Evolutionary conservation across 2,888 invertebrate species (phyloP).

Genomic region (Perizoma affinitatum): DNA sequence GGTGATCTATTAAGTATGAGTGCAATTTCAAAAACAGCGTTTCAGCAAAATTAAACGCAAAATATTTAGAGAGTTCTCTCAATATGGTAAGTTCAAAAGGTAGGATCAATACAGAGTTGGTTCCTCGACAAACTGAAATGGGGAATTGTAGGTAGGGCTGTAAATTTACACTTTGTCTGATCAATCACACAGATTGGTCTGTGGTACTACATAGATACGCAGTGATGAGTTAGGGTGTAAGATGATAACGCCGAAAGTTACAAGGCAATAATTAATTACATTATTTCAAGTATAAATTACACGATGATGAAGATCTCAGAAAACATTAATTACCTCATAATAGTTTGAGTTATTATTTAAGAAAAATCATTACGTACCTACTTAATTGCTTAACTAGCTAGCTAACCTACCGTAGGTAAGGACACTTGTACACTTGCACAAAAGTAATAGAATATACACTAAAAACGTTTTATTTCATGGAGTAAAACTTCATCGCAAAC

Average conservation of each 20-base stretch:
- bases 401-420: too few relatives aligned
- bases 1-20: slow-evolving; percentile 48
- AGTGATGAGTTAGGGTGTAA: too few relatives aligned
- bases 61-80: slow-evolving; percentile 3
- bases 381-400: slow-evolving; percentile 6
- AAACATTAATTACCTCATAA: slow-evolving; percentile 56
- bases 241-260: too few relatives aligned
- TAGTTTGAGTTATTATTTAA: slow-evolving; percentile 30
- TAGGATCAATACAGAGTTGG: slow-evolving; percentile 16
- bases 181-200: too few relatives aligned
- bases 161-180: too few relatives aligned
- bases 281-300: slow-evolving; percentile 53
- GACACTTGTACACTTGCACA: background rate
- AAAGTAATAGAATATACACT: slow-evolving; percentile 1
- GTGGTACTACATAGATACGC: too few relatives aligned
- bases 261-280: slow-evolving; percentile 47
- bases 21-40: slow-evolving; percentile 23
- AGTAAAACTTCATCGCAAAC: slow-evolving; percentile 8
- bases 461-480: slow-evolving; percentile 18
- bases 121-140: too few relatives aligned
- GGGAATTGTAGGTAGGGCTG: too few relatives aligned
- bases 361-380: background rate
- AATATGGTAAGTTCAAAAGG: slow-evolving; percentile 9
- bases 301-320: slow-evolving; percentile 60
- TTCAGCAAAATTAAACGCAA: slow-evolving; percentile 21